Conservation (phyloP, 2,888 invertebrate genomes). For the Zaprionus bogoriensis region DNA sequence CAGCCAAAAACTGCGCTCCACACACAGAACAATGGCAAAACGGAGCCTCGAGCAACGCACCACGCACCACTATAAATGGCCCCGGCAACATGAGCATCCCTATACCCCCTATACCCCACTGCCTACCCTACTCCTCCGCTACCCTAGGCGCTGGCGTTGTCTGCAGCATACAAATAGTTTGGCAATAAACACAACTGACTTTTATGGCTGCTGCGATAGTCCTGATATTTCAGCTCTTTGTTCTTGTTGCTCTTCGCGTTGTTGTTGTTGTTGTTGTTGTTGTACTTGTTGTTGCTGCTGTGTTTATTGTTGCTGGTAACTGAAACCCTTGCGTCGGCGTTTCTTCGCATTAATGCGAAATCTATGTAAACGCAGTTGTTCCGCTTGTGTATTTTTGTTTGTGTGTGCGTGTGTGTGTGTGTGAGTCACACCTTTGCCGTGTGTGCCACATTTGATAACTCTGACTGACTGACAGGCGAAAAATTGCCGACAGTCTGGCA, state of each 20-base stretch:
- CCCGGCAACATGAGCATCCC: conserved; percentile 34
- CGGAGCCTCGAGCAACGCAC: background rate
- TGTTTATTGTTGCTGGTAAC: conserved; percentile 27
- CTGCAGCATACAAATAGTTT: conserved; percentile 52
- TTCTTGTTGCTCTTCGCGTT: too few species aligned
- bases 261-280: too few species aligned
- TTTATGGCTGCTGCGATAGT: conserved; percentile 5
- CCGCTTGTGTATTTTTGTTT: background rate
- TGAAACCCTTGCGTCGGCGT: conserved; percentile 34
- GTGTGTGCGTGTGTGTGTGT: background rate
- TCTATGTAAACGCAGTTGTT: conserved; percentile 55
- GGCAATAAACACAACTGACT: conserved; percentile 37
- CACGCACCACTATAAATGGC: conserved; percentile 19
- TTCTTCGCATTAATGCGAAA: conserved; percentile 43
- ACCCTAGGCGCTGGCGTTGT: conserved; percentile 17
- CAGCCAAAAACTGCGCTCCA: background rate
- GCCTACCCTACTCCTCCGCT: background rate
- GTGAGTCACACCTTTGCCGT: conserved; percentile 35
- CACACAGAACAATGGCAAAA: background rate
- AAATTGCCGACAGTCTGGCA: conserved; percentile 9
- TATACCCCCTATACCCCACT: background rate
- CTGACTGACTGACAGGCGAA: conserved; percentile 28
- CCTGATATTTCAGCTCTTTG: too few species aligned
- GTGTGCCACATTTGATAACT: conserved; percentile 42
- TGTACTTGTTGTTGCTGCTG: too few species aligned